Conservation (phyloP, 2,888 invertebrate species). For the Linnaemya tessellans region DNA sequence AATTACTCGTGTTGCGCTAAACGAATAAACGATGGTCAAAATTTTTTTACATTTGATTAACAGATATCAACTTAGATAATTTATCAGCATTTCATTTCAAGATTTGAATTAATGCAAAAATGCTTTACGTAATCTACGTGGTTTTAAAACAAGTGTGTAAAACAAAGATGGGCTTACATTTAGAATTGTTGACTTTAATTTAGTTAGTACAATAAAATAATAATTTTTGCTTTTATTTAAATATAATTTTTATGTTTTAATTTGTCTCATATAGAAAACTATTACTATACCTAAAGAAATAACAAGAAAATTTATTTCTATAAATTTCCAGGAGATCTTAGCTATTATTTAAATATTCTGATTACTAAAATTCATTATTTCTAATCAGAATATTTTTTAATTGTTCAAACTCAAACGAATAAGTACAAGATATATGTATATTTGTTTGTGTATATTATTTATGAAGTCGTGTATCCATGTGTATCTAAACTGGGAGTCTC, state of each 20-base stretch:
- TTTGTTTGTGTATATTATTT: neutral
- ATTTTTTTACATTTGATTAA: neutral
- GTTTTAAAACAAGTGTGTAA: constrained; percentile 10
- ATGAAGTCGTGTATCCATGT: constrained; percentile 3
- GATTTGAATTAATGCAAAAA: constrained; percentile 21
- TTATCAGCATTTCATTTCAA: constrained; percentile 19
- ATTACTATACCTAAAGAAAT: constrained; percentile 35
- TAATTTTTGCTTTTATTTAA: constrained; percentile 1
- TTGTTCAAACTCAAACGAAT: constrained; percentile 12
- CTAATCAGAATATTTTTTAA: constrained; percentile 3
- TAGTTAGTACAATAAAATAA: constrained; percentile 1
- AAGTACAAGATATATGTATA: neutral
- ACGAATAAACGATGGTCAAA: too few species aligned
- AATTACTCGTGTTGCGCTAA: too few species aligned
- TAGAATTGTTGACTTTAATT: neutral
- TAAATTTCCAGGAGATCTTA: neutral
- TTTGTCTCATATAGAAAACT: constrained; percentile 29
- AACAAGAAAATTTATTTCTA: constrained; percentile 7
- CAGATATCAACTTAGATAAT: neutral
- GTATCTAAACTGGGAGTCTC: constrained; percentile 40
- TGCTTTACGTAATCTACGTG: neutral
- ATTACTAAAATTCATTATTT: constrained; percentile 5
- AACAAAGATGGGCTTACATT: constrained; percentile 7
- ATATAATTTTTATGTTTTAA: constrained; percentile 23
- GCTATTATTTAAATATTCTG: constrained; percentile 11